A percentile compares a stretch with the other conserved stretches of the same genome.
Evolutionary conservation across 2,113 vertebrate species (phyloP).

Genomic region (Prinia subflava): DNA sequence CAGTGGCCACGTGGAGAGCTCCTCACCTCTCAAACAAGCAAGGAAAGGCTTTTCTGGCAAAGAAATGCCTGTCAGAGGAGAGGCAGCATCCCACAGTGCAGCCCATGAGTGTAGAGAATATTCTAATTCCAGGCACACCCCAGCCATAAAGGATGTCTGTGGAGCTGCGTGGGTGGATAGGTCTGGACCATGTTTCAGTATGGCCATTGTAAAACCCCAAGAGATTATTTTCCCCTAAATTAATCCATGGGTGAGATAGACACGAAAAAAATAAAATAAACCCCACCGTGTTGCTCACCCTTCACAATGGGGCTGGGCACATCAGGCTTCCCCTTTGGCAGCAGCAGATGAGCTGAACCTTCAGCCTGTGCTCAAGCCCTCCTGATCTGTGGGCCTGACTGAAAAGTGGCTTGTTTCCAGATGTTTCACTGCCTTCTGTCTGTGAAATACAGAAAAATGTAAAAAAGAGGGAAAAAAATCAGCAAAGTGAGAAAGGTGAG

Average conservation of each 20-base stretch:
- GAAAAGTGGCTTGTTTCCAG: not conserved
- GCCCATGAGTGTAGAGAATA: not conserved
- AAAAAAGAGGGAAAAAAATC: fast-evolving
- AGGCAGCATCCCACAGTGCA: fast-evolving
- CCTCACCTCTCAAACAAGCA: not conserved
- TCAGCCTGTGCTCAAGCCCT: not conserved
- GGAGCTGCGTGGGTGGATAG: not conserved
- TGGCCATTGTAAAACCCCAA: not conserved
- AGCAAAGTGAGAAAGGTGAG: not conserved
- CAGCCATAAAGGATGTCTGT: not conserved
- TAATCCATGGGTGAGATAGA: not conserved
- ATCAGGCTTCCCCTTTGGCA: not conserved
- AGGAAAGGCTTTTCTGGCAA: not conserved
- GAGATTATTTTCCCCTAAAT: not conserved
- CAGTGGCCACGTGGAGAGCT: not conserved
- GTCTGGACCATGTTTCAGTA: not conserved
- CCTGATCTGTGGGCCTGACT: not conserved
- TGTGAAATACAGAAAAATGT: not conserved
- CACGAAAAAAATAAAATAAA: not conserved
- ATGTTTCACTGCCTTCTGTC: not conserved
- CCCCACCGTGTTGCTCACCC: not conserved
- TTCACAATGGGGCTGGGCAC: not conserved
- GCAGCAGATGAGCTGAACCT: not conserved
- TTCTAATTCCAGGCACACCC: not conserved
- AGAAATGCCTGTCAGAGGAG: not conserved